phyloP scores from a whole-genome alignment of 2,113 vertebrate genomes.

The Sander lucioperca region DNA sequence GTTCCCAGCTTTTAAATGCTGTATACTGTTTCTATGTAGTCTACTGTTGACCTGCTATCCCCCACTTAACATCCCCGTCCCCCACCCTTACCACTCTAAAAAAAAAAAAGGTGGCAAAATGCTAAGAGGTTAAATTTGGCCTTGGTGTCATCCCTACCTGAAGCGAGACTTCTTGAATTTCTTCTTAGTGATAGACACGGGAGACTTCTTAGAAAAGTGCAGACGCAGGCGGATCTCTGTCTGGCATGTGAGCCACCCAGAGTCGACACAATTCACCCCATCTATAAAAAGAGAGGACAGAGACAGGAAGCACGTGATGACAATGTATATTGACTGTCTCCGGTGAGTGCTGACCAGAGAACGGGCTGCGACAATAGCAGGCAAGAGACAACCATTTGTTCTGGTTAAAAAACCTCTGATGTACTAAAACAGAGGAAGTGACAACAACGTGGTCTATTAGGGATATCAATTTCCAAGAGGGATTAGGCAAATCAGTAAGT shows the following conservation, averaged over 20 bases:
- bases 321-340: neutral
- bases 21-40: too few species aligned
- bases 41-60: too few species aligned
- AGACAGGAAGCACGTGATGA: constrained; percentile 10
- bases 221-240: constrained; percentile 96
- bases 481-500: neutral
- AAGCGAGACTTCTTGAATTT: constrained; percentile 98
- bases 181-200: constrained; percentile 96
- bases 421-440: constrained; percentile 14
- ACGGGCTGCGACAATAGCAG: neutral
- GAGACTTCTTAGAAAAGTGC: constrained; percentile 92
- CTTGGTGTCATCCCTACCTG: constrained; percentile 85
- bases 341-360: constrained; percentile 30
- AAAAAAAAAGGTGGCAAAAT: too few species aligned
- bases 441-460: neutral
- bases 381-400: neutral
- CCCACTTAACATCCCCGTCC: too few species aligned
- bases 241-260: constrained; percentile 97
- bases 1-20: too few species aligned
- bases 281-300: constrained; percentile 79
- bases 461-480: neutral
- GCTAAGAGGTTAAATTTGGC: constrained; percentile 15
- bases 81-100: too few species aligned
- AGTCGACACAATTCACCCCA: constrained; percentile 89
- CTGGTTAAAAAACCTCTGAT: constrained; percentile 1